Evolutionary conservation across 2,888 invertebrate genomes (phyloP).

Genomic region (Cerastis rubricosa): DNA sequence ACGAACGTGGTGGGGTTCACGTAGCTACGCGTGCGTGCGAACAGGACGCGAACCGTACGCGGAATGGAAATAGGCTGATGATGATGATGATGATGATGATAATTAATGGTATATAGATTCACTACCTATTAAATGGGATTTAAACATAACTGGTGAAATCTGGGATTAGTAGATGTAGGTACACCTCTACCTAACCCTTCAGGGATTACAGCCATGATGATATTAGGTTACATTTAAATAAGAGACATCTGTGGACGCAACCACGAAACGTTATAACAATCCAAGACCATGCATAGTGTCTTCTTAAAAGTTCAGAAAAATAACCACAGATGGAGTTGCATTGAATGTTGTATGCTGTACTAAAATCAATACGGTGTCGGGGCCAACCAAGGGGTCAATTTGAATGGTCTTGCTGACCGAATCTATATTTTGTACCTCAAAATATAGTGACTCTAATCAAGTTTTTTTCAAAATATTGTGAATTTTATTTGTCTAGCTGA

Average conservation of each 20-base stretch:
- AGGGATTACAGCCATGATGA: neutral
- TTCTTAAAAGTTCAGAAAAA: neutral
- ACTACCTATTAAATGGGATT: neutral
- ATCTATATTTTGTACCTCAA: slow-evolving; percentile 1
- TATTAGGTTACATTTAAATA: neutral
- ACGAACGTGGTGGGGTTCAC: too few relatives aligned
- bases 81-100: too few relatives aligned
- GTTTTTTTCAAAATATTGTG: too few relatives aligned
- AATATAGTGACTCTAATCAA: too few relatives aligned
- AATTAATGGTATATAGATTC: neutral
- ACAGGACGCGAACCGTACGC: too few relatives aligned
- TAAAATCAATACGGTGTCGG: slow-evolving; percentile 11
- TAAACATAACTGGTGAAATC: neutral
- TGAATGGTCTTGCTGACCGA: neutral
- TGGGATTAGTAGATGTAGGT: neutral
- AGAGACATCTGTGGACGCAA: slow-evolving; percentile 23
- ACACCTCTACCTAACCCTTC: neutral
- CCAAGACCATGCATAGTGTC: too few relatives aligned
- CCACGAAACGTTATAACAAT: neutral
- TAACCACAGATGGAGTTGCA: slow-evolving; percentile 32
- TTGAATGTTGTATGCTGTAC: neutral
- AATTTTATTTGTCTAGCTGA: neutral
- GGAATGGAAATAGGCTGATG: too few relatives aligned
- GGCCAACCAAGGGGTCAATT: neutral
- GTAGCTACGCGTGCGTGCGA: too few relatives aligned